phyloP scores from a whole-genome alignment of 1,140 invertebrate species.

The Magallana ariakensis region DNA sequence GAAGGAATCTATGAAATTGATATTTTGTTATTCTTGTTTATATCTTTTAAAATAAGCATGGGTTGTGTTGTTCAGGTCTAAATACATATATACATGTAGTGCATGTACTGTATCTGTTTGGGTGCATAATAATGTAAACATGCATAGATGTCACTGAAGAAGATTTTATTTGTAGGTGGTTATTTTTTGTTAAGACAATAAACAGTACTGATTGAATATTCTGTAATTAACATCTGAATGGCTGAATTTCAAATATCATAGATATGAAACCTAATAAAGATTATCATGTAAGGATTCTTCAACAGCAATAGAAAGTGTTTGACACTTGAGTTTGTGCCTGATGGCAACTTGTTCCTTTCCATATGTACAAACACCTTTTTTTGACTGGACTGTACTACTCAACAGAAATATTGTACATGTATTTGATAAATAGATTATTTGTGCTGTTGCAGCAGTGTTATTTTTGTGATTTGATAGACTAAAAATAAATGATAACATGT shows the following conservation, averaged over 20 bases:
- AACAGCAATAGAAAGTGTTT: background rate
- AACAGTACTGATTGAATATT: too few species aligned
- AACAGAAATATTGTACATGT: background rate
- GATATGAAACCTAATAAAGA: background rate
- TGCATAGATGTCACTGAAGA: too few species aligned
- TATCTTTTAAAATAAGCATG: background rate
- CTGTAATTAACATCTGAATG: too few species aligned
- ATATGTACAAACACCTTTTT: background rate
- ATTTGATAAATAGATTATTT: conserved; percentile 23
- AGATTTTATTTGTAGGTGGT: too few species aligned
- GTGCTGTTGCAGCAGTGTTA: conserved; percentile 12
- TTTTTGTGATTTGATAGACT: conserved; percentile 23
- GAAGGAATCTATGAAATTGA: too few species aligned
- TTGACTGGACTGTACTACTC: background rate
- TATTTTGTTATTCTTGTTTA: background rate
- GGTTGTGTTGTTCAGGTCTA: background rate
- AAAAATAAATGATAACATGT: conserved; percentile 7
- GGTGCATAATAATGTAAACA: background rate
- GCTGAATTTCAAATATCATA: background rate
- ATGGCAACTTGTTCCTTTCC: too few species aligned
- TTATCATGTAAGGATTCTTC: background rate
- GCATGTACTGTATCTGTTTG: too few species aligned
- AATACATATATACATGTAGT: background rate
- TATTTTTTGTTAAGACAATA: too few species aligned
- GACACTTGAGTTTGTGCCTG: too few species aligned